Evolutionary conservation across 2,888 invertebrate species (phyloP).

Genomic region (Drosophila maculinotata): DNA sequence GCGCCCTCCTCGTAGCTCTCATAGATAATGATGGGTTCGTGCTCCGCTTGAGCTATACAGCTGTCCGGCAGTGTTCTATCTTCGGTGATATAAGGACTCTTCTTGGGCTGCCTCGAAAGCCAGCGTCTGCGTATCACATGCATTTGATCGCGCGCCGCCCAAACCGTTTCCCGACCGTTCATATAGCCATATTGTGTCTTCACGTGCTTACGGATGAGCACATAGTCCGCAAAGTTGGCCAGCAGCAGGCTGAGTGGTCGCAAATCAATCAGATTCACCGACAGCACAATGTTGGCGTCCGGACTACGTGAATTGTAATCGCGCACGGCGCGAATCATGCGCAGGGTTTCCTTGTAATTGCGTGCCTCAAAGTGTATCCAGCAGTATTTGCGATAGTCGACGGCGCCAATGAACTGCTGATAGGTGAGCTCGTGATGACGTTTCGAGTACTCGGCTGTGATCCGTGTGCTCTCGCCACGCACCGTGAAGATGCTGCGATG

Average conservation of each 20-base stretch:
- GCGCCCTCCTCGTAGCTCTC: constrained; percentile 86
- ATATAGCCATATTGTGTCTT: constrained; percentile 86
- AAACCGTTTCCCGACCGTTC: constrained; percentile 86
- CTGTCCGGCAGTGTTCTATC: constrained; percentile 8
- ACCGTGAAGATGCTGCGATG: constrained; percentile 87
- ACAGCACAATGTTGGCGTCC: constrained; percentile 84
- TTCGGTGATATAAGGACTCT: constrained; percentile 39
- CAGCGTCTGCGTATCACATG: constrained; percentile 31
- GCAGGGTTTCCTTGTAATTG: constrained; percentile 85
- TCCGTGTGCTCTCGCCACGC: constrained; percentile 86
- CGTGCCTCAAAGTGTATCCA: constrained; percentile 90
- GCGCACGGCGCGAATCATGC: constrained; percentile 86
- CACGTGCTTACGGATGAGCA: constrained; percentile 88
- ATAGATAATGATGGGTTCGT: constrained; percentile 75
- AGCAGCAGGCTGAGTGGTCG: constrained; percentile 85
- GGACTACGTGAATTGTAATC: constrained; percentile 83
- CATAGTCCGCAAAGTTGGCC: constrained; percentile 86
- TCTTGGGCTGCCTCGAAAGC: constrained; percentile 39
- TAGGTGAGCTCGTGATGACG: constrained; percentile 84
- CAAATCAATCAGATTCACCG: constrained; percentile 88
- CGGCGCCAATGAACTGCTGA: constrained; percentile 84
- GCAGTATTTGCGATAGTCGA: constrained; percentile 86
- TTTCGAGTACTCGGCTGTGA: constrained; percentile 87
- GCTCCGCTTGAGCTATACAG: background rate
- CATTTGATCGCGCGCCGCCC: constrained; percentile 82